These are phyloP conservation scores for Hesperophylax magnus DNA, from an alignment of 1,140 invertebrate species.

Conservation along the genomic window DNA sequence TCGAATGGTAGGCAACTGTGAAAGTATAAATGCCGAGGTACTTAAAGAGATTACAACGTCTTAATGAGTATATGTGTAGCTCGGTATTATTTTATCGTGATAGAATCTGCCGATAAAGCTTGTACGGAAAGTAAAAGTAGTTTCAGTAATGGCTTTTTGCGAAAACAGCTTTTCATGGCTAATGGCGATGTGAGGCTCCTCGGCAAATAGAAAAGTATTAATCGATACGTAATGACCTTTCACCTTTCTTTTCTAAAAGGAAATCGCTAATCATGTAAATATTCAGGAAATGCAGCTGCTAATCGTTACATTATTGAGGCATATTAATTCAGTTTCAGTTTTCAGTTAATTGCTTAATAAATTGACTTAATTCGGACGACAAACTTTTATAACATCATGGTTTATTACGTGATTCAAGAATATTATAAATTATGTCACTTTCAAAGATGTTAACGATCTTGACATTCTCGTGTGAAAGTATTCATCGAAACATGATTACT, in stretches of 20 bases:
- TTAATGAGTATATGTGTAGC: not conserved
- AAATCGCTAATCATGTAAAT: not conserved
- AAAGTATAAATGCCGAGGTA: too few species aligned
- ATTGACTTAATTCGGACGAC: too few species aligned
- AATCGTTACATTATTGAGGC: too few species aligned
- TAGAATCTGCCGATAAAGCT: too few species aligned
- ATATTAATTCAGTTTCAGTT: too few species aligned
- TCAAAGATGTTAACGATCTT: not conserved
- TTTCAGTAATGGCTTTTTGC: not conserved
- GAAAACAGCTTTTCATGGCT: constrained; percentile 5
- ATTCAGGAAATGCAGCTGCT: too few species aligned
- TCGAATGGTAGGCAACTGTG: too few species aligned
- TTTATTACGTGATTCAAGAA: not conserved
- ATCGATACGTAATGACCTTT: constrained; percentile 16
- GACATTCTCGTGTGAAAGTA: too few species aligned
- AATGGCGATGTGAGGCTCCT: not conserved
- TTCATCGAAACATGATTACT: too few species aligned
- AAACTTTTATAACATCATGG: too few species aligned
- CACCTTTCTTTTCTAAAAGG: constrained; percentile 9
- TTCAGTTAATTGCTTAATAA: too few species aligned
- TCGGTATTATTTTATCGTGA: too few species aligned
- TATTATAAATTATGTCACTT: not conserved
- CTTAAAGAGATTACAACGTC: constrained; percentile 1
- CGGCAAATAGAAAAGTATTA: not conserved
- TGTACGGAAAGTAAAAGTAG: constrained; percentile 27